A percentile compares a stretch with the other conserved stretches of the same genome.
These are phyloP conservation scores for Gobio occitaniae DNA, from an alignment of 2,797 vertebrate species.

Conservation along the genomic window DNA sequence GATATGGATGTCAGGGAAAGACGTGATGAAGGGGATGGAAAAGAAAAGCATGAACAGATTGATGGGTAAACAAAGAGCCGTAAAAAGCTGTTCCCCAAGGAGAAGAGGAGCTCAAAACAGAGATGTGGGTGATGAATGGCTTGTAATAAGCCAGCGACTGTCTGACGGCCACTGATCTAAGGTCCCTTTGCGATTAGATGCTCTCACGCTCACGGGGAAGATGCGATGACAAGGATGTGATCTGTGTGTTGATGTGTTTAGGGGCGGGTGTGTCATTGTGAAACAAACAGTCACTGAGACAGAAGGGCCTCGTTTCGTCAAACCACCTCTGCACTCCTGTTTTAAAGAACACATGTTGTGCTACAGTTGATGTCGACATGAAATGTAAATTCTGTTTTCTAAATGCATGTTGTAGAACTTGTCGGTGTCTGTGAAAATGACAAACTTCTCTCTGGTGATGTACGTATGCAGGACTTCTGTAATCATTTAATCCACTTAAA, in stretches of 20 bases:
- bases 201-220: slow-evolving; percentile 56
- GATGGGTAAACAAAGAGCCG: slow-evolving; percentile 63
- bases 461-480: background rate
- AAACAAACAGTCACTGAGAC: slow-evolving; percentile 52
- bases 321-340: slow-evolving; percentile 4
- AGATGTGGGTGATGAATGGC: slow-evolving; percentile 73
- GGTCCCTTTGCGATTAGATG: slow-evolving; percentile 63
- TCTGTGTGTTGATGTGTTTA: slow-evolving; percentile 59
- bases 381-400: background rate
- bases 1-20: slow-evolving; percentile 50
- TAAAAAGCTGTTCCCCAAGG: slow-evolving; percentile 63
- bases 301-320: slow-evolving; percentile 24
- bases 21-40: slow-evolving; percentile 52
- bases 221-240: slow-evolving; percentile 61
- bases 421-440: background rate
- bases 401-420: background rate
- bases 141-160: slow-evolving; percentile 73
- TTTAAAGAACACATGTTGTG: slow-evolving; percentile 3
- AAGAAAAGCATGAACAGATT: slow-evolving; percentile 60
- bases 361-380: background rate
- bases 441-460: background rate
- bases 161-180: slow-evolving; percentile 70
- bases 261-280: slow-evolving; percentile 52
- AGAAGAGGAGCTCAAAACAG: slow-evolving; percentile 60
- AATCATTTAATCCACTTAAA: background rate